phyloP scores from a whole-genome alignment of 1,140 invertebrate genomes.

The Acromyrmex heyeri region DNA sequence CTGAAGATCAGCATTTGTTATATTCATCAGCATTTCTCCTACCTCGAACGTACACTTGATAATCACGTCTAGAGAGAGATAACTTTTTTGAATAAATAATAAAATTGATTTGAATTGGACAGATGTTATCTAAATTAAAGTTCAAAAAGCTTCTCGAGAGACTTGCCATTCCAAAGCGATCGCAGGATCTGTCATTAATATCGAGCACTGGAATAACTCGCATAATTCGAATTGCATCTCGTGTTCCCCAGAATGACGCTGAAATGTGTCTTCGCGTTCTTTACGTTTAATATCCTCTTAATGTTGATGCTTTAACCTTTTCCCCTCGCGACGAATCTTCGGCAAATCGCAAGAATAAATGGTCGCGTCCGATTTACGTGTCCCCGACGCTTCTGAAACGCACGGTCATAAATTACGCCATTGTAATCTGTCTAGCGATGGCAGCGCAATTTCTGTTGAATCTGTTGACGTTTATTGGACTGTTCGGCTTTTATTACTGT shows the following conservation, averaged over 20 bases:
- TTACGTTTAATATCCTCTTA: background rate
- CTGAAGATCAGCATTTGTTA: conserved; percentile 3
- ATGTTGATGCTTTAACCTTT: conserved; percentile 15
- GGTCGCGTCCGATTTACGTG: conserved; percentile 3
- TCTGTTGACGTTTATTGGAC: conserved; percentile 67
- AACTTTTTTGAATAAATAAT: conserved; percentile 17
- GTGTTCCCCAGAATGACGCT: background rate
- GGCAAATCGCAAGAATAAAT: conserved; percentile 46
- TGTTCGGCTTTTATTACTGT: conserved; percentile 68
- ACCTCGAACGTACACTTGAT: background rate
- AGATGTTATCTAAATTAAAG: conserved; percentile 15
- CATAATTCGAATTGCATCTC: conserved; percentile 31
- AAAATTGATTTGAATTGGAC: background rate
- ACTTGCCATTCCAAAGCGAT: conserved; percentile 1
- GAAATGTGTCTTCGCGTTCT: background rate
- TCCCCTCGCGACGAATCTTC: conserved; percentile 21
- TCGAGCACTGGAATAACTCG: background rate
- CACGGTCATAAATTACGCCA: conserved; percentile 60
- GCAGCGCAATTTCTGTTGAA: conserved; percentile 66
- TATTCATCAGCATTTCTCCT: background rate
- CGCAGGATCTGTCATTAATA: conserved; percentile 10
- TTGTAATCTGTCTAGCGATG: conserved; percentile 63
- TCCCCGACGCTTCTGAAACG: conserved; percentile 12
- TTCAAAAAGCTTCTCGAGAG: conserved; percentile 7
- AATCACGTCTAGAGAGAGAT: background rate